Evolutionary conservation across 2,888 invertebrate genomes (phyloP), one percentile per base, ranked within the genome.

Genomic region (Urechis unicinctus): DNA sequence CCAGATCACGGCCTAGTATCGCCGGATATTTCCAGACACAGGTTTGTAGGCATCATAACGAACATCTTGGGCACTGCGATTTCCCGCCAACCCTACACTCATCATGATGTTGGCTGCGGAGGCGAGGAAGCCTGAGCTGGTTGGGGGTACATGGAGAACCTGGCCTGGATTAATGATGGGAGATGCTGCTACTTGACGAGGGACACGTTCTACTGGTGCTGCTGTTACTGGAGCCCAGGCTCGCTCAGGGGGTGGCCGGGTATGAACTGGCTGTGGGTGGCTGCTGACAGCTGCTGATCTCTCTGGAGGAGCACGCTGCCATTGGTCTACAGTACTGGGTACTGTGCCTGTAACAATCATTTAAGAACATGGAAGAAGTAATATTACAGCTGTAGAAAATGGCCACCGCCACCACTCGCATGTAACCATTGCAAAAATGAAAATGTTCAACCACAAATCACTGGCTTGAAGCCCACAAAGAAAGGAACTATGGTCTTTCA

Each of bases 31-130:
- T 30, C 58, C 52, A 3, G 29, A 28, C 45, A 65, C 50, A 41
- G 50, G 50, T 48, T 62, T 65, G 53, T 65, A 65, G 22, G 62
- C 65, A 58, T 65, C 62, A 50, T 62, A 65, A 22, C 65, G 46
- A 4, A 42, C 49, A 3, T 65, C 65, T 26, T 45, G 50, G 2
- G 48, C 47, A 3, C 56, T 43, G 3, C 49, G 54, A 9, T 50
- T 56, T 31, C 58, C 57, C 3, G 59, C 63, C 47, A 61, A 29
- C 26, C 60, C 64, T 17, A 59, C 64, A 17, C 56, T 60, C 62
- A 61, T 63, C 61, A 62, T 59, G 53, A 61, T 63, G 53, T 65
- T 65, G 50, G 56, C 61, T 22, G 54, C 59, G 46, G 58, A 56
- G 26, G 61, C 57, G 21, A 63, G 55, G 54, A 61, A 65, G 21